Evolutionary conservation across 2,113 vertebrate genomes (phyloP).

Genomic region (Pituophis catenifer): DNA sequence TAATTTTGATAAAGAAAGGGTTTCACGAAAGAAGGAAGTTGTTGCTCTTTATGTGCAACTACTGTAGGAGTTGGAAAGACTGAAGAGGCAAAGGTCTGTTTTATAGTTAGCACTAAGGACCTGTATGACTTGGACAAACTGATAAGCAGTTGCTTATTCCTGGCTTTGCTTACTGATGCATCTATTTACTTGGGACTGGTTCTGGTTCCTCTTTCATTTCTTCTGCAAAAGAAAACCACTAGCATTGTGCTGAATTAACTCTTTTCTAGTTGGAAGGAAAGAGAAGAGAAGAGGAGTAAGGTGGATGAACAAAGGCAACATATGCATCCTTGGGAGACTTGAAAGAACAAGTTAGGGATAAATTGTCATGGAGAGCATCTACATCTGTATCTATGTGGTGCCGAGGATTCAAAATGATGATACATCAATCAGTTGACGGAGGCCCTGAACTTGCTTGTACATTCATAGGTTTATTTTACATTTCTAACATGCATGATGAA

Average conservation of each 20-base stretch:
- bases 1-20: neutral
- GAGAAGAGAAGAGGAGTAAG: neutral
- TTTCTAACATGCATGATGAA: neutral
- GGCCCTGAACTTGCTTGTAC: neutral
- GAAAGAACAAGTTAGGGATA: neutral
- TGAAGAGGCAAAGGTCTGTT: neutral
- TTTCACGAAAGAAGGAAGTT: neutral
- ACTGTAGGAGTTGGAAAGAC: neutral
- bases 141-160: neutral
- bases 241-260: neutral
- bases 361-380: neutral
- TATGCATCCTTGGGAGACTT: neutral
- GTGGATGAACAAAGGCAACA: neutral
- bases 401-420: neutral
- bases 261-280: neutral
- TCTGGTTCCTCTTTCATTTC: neutral
- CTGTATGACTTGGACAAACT: neutral
- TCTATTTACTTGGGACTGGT: neutral
- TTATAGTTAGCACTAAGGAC: neutral
- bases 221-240: neutral
- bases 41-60: neutral
- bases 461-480: neutral
- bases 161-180: neutral
- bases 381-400: neutral
- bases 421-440: neutral